Evolutionary conservation across 1,140 invertebrate species (phyloP).

Genomic region (Papilio aristodemus): DNA sequence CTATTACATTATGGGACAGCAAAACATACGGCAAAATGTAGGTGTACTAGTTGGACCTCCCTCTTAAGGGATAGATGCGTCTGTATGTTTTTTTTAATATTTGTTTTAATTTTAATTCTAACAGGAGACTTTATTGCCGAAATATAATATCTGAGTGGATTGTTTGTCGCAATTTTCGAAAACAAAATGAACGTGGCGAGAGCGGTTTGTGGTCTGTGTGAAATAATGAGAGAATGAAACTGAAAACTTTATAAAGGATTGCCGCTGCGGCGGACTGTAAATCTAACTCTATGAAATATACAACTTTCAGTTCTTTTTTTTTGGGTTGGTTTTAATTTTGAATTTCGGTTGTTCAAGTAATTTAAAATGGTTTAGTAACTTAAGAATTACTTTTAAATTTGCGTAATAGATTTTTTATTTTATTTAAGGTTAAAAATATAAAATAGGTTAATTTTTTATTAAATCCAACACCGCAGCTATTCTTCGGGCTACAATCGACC

Average conservation of each 20-base stretch:
- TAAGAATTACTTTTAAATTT: not conserved
- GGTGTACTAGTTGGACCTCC: too few species aligned
- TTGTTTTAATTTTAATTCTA: too few species aligned
- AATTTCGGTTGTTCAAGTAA: not conserved
- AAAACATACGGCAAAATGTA: too few species aligned
- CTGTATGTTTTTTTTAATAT: too few species aligned
- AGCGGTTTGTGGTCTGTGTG: slow-evolving; percentile 6
- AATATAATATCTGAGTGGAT: not conserved
- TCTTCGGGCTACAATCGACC: too few species aligned
- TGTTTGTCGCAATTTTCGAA: slow-evolving; percentile 1
- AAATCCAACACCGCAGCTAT: too few species aligned
- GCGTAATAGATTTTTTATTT: too few species aligned
- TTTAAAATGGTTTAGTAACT: not conserved
- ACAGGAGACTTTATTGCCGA: not conserved
- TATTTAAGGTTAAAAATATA: too few species aligned
- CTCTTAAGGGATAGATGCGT: too few species aligned
- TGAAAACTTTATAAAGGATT: not conserved
- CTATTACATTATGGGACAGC: too few species aligned
- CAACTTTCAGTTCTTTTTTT: not conserved
- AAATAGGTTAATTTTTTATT: too few species aligned
- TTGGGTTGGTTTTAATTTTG: not conserved
- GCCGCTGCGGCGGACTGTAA: not conserved
- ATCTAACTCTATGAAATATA: slow-evolving; percentile 8
- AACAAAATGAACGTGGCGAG: not conserved
- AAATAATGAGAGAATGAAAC: not conserved